Conservation (phyloP, 2,888 invertebrate species). For the Pemphredon lugubris region DNA sequence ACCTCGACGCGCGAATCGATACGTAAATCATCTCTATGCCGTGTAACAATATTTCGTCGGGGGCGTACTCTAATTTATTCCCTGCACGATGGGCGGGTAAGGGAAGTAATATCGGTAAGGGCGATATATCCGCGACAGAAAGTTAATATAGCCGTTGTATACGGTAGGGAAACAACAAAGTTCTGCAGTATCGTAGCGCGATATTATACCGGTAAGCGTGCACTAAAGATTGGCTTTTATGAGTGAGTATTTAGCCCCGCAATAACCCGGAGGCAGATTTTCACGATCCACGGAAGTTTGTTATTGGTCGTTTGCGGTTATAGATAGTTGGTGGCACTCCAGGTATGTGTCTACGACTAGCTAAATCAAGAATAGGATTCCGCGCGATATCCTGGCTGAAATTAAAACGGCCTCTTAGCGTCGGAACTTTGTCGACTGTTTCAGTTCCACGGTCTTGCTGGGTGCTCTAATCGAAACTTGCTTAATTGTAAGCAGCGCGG, state of each 20-base stretch:
- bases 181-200: slow-evolving; percentile 13
- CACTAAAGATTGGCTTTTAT: slow-evolving; percentile 34
- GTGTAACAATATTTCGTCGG: no score
- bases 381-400: not conserved
- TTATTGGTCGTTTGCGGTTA: slow-evolving; percentile 17
- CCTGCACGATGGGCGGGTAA: not conserved
- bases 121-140: slow-evolving; percentile 38
- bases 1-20: no score
- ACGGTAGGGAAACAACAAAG: slow-evolving; percentile 9
- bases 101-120: slow-evolving; percentile 37
- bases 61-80: slow-evolving; percentile 23
- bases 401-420: not conserved
- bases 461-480: no score
- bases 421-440: not conserved
- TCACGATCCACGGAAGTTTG: slow-evolving; percentile 22
- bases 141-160: slow-evolving; percentile 37
- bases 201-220: slow-evolving; percentile 14
- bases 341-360: not conserved
- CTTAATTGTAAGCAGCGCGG: no score
- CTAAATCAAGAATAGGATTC: not conserved
- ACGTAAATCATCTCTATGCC: no score
- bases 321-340: not conserved
- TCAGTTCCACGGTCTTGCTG: no score
- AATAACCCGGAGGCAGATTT: slow-evolving; percentile 27
- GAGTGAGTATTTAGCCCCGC: slow-evolving; percentile 23